Evolutionary conservation across 35 echinoderm and acorn worm species (phyloP), one percentile per base, ranked within the genome.

Genomic region (Apostichopus californicus): DNA sequence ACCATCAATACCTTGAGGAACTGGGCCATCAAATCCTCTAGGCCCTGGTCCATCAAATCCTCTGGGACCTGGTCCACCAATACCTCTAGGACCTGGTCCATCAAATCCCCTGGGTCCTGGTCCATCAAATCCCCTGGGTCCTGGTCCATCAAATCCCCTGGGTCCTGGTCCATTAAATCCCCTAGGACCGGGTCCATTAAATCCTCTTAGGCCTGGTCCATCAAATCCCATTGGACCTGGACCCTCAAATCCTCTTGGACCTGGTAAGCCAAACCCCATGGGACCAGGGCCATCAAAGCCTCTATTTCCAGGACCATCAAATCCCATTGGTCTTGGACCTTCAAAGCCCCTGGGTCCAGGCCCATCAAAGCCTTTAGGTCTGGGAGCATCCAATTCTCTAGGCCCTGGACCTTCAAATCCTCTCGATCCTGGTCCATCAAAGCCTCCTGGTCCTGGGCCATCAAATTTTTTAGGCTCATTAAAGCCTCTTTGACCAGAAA

Each of bases 341-440:
- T 75, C 86, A 89, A 89, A 89, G 5, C 86, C 86, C 54, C 86
- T 89, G 52, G 14, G 86, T 6, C 64, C 86, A 63, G 86, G 86
- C 0, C 86, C 86, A 87, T 87, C 86, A 87, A 91, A 79, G 14
- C 90, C 90, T 28, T 57, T 81, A 20, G 57, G 55, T 15, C 26
- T 18, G 78, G n/a, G 73, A 58, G 77, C 90, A 82, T 81, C 77
- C 20, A 79, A 78, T 60, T 77, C 90, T 23, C 90, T 73, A 2
- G 75, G 90, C 15, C 90, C 90, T 57, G 86, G 86, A 71, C 86
- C 86, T 5, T 87, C 86, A 87, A 87, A 87, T 65, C 86, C 64
- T 87, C 86, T 87, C 63, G 86, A 58, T 63, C 57, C 57, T 68
- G n/a, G 57, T 59, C 59, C 59, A 68, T 63, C 86, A 68, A 87